Conservation (phyloP, 2,113 vertebrate genomes). For the Periophthalmodon schlosseri region DNA sequence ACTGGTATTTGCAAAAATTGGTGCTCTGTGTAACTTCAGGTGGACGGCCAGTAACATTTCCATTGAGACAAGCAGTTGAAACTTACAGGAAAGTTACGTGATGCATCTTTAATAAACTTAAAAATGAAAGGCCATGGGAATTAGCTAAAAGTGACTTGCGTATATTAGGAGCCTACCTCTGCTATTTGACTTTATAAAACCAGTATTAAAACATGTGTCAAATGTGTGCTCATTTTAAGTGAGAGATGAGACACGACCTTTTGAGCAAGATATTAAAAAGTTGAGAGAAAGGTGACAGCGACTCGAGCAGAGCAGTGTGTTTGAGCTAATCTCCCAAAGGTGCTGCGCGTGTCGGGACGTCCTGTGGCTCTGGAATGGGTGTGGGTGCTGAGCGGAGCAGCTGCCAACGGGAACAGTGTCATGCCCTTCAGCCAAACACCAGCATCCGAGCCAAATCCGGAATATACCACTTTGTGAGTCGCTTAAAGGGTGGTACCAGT, state of each 20-base stretch:
- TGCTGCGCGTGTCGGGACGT: slow-evolving; percentile 8
- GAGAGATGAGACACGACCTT: slow-evolving; percentile 13
- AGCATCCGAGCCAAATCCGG: slow-evolving; percentile 6
- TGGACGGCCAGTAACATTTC: no score
- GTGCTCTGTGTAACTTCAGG: no score
- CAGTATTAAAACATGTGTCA: neutral
- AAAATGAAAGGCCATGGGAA: no score
- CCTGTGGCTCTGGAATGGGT: slow-evolving; percentile 12
- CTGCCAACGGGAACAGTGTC: slow-evolving; percentile 53
- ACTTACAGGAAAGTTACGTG: no score
- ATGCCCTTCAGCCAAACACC: slow-evolving; percentile 53
- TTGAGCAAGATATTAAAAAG: slow-evolving; percentile 8
- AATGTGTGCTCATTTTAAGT: neutral
- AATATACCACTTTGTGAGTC: neutral
- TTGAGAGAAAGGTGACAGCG: slow-evolving; percentile 38
- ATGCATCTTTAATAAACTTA: no score
- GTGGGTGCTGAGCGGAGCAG: slow-evolving; percentile 23
- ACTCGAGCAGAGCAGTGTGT: slow-evolving; percentile 36
- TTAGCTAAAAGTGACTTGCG: no score
- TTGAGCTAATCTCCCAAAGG: slow-evolving; percentile 38
- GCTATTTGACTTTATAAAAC: neutral
- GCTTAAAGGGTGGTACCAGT: no score
- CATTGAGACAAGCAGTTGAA: no score
- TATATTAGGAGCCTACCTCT: neutral
- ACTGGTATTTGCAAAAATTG: neutral